Evolutionary conservation across 92 coral and sea anemone genomes (phyloP).

Genomic region (Muricea muricata): DNA sequence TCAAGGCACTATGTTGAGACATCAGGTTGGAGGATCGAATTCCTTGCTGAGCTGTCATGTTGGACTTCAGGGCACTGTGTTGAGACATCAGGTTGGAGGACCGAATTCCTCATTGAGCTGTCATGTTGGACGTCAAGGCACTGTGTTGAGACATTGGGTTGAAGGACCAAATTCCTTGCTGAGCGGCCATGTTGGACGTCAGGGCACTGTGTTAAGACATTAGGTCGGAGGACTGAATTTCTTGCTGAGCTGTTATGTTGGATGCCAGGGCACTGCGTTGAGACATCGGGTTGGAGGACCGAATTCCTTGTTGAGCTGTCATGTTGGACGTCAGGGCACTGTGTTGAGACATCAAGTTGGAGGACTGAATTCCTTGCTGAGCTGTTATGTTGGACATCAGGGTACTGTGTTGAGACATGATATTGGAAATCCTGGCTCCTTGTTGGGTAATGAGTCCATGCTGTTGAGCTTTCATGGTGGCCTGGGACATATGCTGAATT

Average conservation of each 20-base stretch:
- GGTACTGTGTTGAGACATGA: neutral
- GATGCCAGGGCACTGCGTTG: neutral
- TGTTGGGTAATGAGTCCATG: neutral
- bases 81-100: neutral
- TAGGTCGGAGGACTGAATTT: neutral
- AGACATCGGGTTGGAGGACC: neutral
- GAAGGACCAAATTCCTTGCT: neutral
- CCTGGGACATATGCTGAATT: neutral
- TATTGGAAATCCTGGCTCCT: neutral
- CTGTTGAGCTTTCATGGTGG: neutral
- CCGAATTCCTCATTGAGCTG: constrained; percentile 1
- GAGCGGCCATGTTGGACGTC: neutral
- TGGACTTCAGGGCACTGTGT: neutral
- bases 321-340: neutral
- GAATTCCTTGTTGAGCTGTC: constrained; percentile 2
- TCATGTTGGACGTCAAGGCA: neutral
- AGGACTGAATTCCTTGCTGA: neutral
- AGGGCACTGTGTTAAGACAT: neutral
- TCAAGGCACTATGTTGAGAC: neutral
- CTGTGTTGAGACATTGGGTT: neutral
- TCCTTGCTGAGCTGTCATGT: neutral
- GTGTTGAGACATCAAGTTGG: neutral
- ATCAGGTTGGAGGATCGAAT: neutral
- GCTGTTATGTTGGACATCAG: neutral
- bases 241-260: neutral